These are phyloP conservation scores for Scolopax mira DNA, from an alignment of 2,113 vertebrate genomes.

Conservation along the genomic window DNA sequence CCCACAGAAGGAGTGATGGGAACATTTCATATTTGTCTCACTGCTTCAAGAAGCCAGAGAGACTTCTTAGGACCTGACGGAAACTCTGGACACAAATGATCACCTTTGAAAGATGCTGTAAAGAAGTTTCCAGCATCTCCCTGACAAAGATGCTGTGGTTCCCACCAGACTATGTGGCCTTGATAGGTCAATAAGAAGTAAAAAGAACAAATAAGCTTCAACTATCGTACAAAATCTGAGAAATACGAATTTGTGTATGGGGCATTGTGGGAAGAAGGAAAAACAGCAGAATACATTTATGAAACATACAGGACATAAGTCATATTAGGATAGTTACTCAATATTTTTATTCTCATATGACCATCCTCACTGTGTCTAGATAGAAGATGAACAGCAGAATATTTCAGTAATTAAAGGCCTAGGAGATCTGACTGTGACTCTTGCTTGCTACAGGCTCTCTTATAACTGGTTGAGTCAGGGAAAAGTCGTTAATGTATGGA, in stretches of 20 bases:
- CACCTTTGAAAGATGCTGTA: neutral
- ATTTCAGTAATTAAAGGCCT: neutral
- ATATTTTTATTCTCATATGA: neutral
- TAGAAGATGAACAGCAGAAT: neutral
- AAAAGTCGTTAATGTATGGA: neutral
- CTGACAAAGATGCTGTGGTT: neutral
- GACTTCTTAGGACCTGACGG: neutral
- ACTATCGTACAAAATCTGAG: neutral
- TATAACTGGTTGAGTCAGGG: neutral
- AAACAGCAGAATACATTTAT: neutral
- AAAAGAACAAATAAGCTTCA: neutral
- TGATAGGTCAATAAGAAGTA: neutral
- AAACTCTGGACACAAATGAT: neutral
- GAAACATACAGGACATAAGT: neutral
- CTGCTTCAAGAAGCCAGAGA: neutral
- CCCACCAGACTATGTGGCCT: neutral
- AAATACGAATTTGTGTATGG: neutral
- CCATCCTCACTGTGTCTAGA: neutral
- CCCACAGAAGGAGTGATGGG: neutral
- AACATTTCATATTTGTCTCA: neutral
- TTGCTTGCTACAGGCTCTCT: neutral
- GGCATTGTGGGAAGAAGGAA: neutral
- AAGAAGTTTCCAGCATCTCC: neutral
- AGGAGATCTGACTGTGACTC: neutral
- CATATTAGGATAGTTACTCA: neutral